Base-by-base conservation (phyloP, 2,113 vertebrate species). In the Scophthalmus maximus region DNA sequence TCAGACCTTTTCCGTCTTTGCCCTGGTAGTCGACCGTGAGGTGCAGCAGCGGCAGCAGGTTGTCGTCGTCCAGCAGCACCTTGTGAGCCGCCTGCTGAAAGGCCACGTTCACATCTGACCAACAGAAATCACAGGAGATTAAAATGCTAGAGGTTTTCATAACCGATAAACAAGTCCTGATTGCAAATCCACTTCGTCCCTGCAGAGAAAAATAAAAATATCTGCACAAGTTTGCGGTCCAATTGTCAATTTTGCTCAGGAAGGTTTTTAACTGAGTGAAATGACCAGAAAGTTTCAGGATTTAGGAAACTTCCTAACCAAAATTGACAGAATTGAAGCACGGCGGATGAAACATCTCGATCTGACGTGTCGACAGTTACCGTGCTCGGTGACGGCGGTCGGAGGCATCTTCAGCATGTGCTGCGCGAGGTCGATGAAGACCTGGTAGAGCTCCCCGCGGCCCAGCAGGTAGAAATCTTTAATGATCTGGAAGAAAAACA, bases 391-490 rank as follows among this genome's bases (percentile, higher is more conserved):
- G 71, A 99, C 97, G 14, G 97, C 95, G 0, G 97, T 97, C 0
- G 98, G 97, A 1, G 96, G 97, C 1, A 95, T 95, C 92, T 99
- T 99, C 68, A 99, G 85, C 97, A 98, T 98, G 60, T 97, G 96
- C 74, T 99, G 97, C 23, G 97, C 97, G 1, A 95, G 95, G 86
- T 99, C 98, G 40, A 99, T 98, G 75, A 99, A 99, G 15, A 94
- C 98, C 89, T 99, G 98, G 85, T 98, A 99, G 51, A 99, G 94
- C 83, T 99, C 98, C 12, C 98, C 98, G 76, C 98, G 95, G 57
- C 98, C 98, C 93, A 99, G 75, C 81, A 99, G 86, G 77, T 98
- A 99, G 72, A 99, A 99, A 79, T 99, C 98, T 89, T 99, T 99
- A 86, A 99, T 96, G 74, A 98, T 97, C 97, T 99, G 82, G 50